phyloP scores from a whole-genome alignment of 2,888 invertebrate species.

The Electrophaes corylata region DNA sequence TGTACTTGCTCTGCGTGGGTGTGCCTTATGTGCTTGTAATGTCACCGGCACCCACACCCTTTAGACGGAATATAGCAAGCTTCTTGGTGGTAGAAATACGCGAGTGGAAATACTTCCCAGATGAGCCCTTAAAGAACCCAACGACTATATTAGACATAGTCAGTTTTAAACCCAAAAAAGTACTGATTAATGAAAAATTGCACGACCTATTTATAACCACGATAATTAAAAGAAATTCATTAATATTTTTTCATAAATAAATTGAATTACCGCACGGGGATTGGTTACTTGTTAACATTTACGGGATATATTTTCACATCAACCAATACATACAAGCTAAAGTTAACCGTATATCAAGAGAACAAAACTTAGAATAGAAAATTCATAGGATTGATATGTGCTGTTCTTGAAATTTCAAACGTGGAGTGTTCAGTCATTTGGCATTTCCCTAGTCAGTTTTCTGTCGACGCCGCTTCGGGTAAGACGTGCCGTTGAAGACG shows the following conservation, averaged over 20 bases:
- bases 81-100: no score
- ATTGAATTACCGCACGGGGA: conserved; percentile 44
- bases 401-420: conserved; percentile 47
- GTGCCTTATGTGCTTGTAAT: no score
- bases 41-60: no score
- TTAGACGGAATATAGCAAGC: no score
- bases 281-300: conserved; percentile 64
- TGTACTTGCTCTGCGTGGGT: no score
- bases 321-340: background rate
- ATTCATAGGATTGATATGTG: conserved; percentile 42
- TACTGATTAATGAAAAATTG: background rate
- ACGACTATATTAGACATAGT: background rate
- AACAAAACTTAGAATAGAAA: conserved; percentile 25
- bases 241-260: conserved; percentile 36
- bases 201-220: conserved; percentile 2
- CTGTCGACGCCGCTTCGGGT: conserved; percentile 41
- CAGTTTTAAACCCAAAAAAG: background rate
- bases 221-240: conserved; percentile 29
- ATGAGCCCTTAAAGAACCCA: no score
- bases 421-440: conserved; percentile 63
- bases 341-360: background rate
- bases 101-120: no score
- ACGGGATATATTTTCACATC: conserved; percentile 33
- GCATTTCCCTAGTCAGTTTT: conserved; percentile 54
- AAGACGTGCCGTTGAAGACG: conserved; percentile 44